Evolutionary conservation across 1,140 invertebrate genomes (phyloP).

Genomic region (Drosophila willistoni): DNA sequence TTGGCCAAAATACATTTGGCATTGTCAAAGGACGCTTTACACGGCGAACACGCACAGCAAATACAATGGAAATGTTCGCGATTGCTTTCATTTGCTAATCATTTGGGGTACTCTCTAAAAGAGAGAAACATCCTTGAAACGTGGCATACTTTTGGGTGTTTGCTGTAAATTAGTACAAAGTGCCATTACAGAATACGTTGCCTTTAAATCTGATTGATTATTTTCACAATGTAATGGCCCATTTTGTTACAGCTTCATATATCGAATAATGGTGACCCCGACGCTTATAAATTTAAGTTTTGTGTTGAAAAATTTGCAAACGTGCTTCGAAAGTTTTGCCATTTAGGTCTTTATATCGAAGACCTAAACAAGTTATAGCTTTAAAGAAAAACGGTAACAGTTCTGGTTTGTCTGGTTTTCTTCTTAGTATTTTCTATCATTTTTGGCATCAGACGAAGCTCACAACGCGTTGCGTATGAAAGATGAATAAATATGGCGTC

Average conservation of each 20-base stretch:
- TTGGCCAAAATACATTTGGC: neutral
- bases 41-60: slow-evolving; percentile 3
- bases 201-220: slow-evolving; percentile 12
- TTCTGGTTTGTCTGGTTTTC: slow-evolving; percentile 36
- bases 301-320: no score
- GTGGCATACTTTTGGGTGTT: slow-evolving; percentile 28
- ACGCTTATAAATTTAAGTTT: slow-evolving; percentile 25
- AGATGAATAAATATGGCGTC: slow-evolving; percentile 52
- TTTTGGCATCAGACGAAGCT: slow-evolving; percentile 24
- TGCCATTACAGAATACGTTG: slow-evolving; percentile 31
- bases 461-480: neutral
- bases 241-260: no score
- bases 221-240: neutral
- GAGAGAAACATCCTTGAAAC: slow-evolving; percentile 1
- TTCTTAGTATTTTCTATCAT: slow-evolving; percentile 20
- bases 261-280: neutral
- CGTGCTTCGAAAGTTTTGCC: neutral
- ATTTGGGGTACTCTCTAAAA: slow-evolving; percentile 13
- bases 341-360: neutral
- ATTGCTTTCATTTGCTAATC: slow-evolving; percentile 40
- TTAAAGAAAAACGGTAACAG: neutral
- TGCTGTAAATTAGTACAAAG: slow-evolving; percentile 30
- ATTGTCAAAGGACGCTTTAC: slow-evolving; percentile 1
- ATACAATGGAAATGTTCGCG: neutral
- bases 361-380: neutral